phyloP scores from a whole-genome alignment of 2,113 vertebrate species.

The Microtus montanus region DNA sequence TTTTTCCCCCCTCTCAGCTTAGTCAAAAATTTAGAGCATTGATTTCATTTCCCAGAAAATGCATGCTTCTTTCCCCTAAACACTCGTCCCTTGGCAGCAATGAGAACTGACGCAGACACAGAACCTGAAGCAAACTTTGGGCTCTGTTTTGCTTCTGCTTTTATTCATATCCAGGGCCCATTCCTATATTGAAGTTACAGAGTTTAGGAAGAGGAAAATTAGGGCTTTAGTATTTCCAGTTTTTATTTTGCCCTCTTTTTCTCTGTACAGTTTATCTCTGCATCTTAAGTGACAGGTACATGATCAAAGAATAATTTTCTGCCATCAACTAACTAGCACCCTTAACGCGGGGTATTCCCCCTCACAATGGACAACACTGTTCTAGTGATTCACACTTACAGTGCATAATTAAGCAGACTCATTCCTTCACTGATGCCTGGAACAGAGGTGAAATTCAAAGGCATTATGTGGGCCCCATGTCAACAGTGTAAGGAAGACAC shows the following conservation, averaged over 20 bases:
- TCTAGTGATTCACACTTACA: not conserved
- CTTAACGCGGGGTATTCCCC: not conserved
- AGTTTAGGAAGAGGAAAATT: not conserved
- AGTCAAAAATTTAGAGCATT: constrained; percentile 18
- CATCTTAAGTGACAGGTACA: not conserved
- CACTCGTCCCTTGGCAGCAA: constrained; percentile 1
- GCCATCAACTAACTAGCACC: not conserved
- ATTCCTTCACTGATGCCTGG: not conserved
- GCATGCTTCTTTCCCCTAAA: constrained; percentile 16
- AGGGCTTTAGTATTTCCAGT: not conserved
- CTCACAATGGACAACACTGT: not conserved
- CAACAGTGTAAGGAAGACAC: not conserved
- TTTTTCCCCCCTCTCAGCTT: not conserved
- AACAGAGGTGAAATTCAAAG: not conserved
- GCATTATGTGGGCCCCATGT: not conserved
- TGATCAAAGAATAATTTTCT: not conserved
- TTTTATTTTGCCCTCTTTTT: constrained; percentile 22
- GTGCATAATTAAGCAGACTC: not conserved
- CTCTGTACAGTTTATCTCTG: not conserved
- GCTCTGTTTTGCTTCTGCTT: not conserved
- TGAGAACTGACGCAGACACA: constrained; percentile 40
- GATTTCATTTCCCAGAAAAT: constrained; percentile 64
- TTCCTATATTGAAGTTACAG: constrained; percentile 35
- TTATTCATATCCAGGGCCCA: not conserved
- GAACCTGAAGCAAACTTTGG: constrained; percentile 27